phyloP scores from a whole-genome alignment of 2,113 vertebrate species.

The Scortum barcoo region DNA sequence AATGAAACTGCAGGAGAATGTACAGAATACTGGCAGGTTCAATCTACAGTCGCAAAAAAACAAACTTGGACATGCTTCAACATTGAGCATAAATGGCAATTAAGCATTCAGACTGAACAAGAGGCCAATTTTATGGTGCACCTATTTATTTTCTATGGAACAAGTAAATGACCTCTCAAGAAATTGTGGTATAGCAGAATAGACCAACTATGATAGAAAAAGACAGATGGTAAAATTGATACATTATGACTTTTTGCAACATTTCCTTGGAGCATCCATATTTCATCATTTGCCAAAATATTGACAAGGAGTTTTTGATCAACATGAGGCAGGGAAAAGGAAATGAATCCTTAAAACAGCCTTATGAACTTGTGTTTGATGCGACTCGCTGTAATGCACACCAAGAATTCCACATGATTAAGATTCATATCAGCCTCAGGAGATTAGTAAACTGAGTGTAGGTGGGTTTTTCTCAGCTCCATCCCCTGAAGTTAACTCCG shows the following conservation, averaged over 20 bases:
- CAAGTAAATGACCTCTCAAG: neutral
- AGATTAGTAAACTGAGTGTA: slow-evolving; percentile 36
- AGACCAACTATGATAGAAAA: neutral
- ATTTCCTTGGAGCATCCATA: neutral
- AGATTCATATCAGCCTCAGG: slow-evolving; percentile 14
- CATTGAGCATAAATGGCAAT: neutral
- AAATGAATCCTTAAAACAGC: neutral
- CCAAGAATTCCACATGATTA: slow-evolving; percentile 15
- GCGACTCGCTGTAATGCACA: neutral
- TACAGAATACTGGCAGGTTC: slow-evolving; percentile 6
- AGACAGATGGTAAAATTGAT: neutral
- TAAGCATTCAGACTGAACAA: neutral
- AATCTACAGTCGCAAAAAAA: slow-evolving; percentile 1
- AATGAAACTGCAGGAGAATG: slow-evolving; percentile 39
- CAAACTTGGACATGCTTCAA: neutral
- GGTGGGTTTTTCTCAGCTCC: slow-evolving; percentile 36
- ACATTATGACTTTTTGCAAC: neutral
- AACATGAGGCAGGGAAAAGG: neutral
- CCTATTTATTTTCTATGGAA: neutral
- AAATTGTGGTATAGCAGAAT: neutral
- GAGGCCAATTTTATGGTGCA: neutral
- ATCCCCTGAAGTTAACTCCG: slow-evolving; percentile 44
- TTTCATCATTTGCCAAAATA: neutral
- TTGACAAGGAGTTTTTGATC: neutral
- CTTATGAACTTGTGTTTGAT: slow-evolving; percentile 3